A percentile compares a stretch with the other conserved stretches of the same genome.
Conservation (phyloP, 2,797 vertebrate species). For the Hippoglossus hippoglossus region DNA sequence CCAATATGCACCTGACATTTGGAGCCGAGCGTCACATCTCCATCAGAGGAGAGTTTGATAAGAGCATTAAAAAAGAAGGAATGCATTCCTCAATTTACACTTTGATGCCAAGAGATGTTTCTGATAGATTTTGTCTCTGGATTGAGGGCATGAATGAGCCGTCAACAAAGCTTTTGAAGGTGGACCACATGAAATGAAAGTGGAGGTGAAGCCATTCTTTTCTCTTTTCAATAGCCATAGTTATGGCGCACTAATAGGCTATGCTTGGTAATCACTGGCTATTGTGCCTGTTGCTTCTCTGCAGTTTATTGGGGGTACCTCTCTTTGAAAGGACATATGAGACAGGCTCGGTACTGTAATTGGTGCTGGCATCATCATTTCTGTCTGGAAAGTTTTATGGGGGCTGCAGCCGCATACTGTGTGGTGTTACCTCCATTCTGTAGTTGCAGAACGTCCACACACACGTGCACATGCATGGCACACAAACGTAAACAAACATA, state of each 20-base stretch:
- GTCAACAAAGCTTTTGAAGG: conserved; percentile 80
- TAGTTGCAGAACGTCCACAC: conserved; percentile 11
- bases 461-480: neutral
- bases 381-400: conserved; percentile 64
- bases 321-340: conserved; percentile 76
- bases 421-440: conserved; percentile 23
- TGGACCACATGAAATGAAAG: conserved; percentile 79
- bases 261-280: conserved; percentile 81
- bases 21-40: conserved; percentile 61
- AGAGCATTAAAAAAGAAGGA: conserved; percentile 70
- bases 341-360: conserved; percentile 75
- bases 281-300: conserved; percentile 81
- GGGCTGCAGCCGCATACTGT: conserved; percentile 23
- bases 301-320: conserved; percentile 69
- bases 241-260: conserved; percentile 82
- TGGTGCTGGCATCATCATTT: conserved; percentile 74
- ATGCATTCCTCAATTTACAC: conserved; percentile 71
- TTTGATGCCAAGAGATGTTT: conserved; percentile 70
- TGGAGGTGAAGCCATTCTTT: conserved; percentile 82
- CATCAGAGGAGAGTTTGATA: conserved; percentile 65
- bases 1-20: conserved; percentile 81
- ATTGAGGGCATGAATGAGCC: conserved; percentile 75
- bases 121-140: conserved; percentile 67
- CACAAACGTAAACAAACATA: neutral
- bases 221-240: conserved; percentile 81